Conservation (phyloP, 2,113 vertebrate genomes). For the Melanocharis versteri region DNA sequence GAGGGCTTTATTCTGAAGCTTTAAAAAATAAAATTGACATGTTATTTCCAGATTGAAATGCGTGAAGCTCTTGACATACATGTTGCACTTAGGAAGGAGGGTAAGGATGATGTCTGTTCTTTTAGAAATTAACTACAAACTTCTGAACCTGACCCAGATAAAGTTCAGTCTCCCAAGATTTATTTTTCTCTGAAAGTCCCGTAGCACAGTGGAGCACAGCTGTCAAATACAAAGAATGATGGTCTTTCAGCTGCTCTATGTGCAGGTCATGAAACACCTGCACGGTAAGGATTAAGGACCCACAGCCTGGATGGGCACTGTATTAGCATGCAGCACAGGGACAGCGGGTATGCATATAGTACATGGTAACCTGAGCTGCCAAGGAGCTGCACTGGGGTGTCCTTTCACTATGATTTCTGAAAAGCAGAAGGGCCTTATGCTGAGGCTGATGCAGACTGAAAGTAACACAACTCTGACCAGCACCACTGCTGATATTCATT, state of each 20-base stretch:
- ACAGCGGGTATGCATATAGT: fast-evolving
- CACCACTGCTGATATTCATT: background rate
- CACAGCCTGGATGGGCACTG: background rate
- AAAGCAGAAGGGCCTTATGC: background rate
- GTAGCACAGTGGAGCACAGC: background rate
- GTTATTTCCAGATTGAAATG: background rate
- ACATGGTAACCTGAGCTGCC: background rate
- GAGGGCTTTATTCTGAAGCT: background rate
- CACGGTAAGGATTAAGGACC: background rate
- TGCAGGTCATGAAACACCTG: background rate
- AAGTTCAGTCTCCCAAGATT: background rate
- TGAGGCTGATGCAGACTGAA: background rate
- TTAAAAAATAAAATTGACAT: background rate
- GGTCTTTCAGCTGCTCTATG: background rate
- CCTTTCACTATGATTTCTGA: background rate
- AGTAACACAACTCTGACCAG: background rate
- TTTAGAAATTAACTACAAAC: background rate
- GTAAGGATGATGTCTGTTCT: background rate
- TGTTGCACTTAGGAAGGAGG: background rate
- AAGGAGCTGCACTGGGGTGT: background rate
- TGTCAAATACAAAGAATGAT: background rate
- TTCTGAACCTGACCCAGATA: background rate
- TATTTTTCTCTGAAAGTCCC: background rate
- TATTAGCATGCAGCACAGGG: background rate
- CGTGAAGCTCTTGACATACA: background rate